Conservation (phyloP, 92 coral and sea anemone species). For the Palythoa heliodiscus region DNA sequence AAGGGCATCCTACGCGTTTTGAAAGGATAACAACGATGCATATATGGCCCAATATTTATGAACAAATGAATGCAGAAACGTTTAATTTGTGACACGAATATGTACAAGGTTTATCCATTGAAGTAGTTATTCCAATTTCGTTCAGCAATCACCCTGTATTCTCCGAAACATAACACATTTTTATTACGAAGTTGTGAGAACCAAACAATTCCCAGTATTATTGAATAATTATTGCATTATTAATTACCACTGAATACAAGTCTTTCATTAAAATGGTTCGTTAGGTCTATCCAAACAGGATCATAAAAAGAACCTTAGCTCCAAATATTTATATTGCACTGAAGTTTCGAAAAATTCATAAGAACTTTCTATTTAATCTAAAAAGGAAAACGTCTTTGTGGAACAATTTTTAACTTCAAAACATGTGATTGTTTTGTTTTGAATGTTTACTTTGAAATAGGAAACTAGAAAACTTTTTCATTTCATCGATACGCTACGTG, state of each 20-base stretch:
- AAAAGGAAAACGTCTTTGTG: conserved; percentile 3
- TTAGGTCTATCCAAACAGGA: background rate
- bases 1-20: background rate
- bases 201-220: background rate
- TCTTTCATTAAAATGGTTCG: background rate
- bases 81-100: background rate
- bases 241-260: no score
- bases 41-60: background rate
- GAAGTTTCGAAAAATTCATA: background rate
- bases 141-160: background rate
- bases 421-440: conserved; percentile 28
- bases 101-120: background rate
- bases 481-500: conserved; percentile 22
- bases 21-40: background rate
- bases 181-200: background rate
- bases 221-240: background rate
- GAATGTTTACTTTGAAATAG: conserved; percentile 33
- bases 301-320: background rate
- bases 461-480: background rate
- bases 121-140: background rate
- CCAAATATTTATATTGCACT: background rate
- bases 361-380: conserved; percentile 3
- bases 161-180: background rate
- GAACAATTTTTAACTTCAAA: conserved; percentile 17
- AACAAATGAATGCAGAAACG: background rate